Conservation (phyloP, 2,888 invertebrate species). For the Nudaria mundana region DNA sequence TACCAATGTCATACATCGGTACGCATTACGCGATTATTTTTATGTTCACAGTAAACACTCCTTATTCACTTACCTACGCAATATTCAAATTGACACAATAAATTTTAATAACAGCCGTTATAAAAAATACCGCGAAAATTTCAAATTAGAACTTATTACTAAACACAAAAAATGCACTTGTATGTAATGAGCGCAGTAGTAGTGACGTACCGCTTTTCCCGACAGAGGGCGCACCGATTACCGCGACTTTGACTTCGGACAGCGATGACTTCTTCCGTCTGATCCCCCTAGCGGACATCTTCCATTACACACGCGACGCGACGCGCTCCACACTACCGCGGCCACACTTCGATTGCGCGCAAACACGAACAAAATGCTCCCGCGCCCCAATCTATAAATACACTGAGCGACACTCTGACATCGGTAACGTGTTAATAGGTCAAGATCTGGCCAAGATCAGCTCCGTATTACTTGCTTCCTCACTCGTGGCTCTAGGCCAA, state of each 20-base stretch:
- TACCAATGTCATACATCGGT: conserved; percentile 15
- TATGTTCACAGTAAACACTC: conserved; percentile 10
- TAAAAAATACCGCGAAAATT: conserved; percentile 3
- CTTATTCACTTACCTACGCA: conserved; percentile 6
- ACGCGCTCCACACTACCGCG: conserved; percentile 47
- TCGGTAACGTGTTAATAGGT: conserved; percentile 75
- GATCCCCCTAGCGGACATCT: conserved; percentile 90
- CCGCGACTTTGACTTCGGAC: conserved; percentile 94
- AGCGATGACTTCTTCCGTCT: conserved; percentile 94
- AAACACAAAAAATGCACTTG: conserved; percentile 12
- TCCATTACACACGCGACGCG: conserved; percentile 46
- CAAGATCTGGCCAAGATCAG: conserved; percentile 81
- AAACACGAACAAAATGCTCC: conserved; percentile 53
- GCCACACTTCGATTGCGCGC: conserved; percentile 44
- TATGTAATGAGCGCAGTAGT: conserved; percentile 12
- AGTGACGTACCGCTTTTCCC: conserved; percentile 93
- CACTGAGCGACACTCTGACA: conserved; percentile 72
- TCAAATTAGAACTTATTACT: conserved; percentile 11
- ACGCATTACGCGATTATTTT: conserved; percentile 22
- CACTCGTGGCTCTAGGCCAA: conserved; percentile 40
- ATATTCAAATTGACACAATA: not conserved
- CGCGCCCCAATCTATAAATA: conserved; percentile 72
- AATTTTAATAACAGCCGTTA: not conserved
- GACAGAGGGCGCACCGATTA: conserved; percentile 93
- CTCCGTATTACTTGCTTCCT: conserved; percentile 65